A percentile compares a stretch with the other conserved stretches of the same genome.
These are phyloP conservation scores for Oscheius onirici DNA, from an alignment of 2,888 invertebrate genomes.

Conservation along the genomic window DNA sequence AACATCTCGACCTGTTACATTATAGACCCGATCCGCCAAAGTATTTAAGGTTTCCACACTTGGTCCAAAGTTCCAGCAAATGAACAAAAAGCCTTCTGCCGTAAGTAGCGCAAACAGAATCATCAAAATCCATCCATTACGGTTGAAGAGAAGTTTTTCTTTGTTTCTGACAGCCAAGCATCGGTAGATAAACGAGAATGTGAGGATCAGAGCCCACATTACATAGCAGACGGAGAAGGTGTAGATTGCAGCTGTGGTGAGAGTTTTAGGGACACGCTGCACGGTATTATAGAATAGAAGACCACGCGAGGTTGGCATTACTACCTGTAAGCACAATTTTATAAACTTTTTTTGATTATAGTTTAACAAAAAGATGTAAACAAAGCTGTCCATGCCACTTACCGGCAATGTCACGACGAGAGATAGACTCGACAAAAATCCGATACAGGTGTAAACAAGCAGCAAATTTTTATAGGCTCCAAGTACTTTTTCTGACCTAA, in stretches of 20 bases:
- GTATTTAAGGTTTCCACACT: slow-evolving; percentile 1
- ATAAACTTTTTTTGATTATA: too few relatives aligned
- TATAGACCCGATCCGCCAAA: not conserved
- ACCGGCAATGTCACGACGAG: slow-evolving; percentile 5
- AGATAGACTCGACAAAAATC: slow-evolving; percentile 10
- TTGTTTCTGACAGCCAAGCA: slow-evolving; percentile 12
- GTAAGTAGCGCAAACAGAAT: slow-evolving; percentile 1
- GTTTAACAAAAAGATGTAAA: not conserved
- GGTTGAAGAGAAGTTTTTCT: not conserved
- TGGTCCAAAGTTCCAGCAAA: slow-evolving; percentile 10
- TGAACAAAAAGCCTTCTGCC: not conserved
- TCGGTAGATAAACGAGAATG: slow-evolving; percentile 10
- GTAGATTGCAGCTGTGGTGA: not conserved
- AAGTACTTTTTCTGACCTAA: slow-evolving; percentile 1
- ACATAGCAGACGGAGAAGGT: slow-evolving; percentile 7
- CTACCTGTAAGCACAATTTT: slow-evolving; percentile 1
- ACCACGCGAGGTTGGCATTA: slow-evolving; percentile 12
- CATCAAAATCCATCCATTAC: slow-evolving; percentile 2
- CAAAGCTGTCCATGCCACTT: not conserved
- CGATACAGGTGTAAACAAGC: slow-evolving; percentile 5
- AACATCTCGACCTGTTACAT: not conserved
- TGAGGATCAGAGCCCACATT: slow-evolving; percentile 16
- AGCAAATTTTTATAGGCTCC: slow-evolving; percentile 19
- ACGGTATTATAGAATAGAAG: slow-evolving; percentile 13
- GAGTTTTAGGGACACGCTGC: not conserved